These are phyloP conservation scores for Troglohyphantes excavatus DNA, from an alignment of 2,888 invertebrate species.

Conservation along the genomic window DNA sequence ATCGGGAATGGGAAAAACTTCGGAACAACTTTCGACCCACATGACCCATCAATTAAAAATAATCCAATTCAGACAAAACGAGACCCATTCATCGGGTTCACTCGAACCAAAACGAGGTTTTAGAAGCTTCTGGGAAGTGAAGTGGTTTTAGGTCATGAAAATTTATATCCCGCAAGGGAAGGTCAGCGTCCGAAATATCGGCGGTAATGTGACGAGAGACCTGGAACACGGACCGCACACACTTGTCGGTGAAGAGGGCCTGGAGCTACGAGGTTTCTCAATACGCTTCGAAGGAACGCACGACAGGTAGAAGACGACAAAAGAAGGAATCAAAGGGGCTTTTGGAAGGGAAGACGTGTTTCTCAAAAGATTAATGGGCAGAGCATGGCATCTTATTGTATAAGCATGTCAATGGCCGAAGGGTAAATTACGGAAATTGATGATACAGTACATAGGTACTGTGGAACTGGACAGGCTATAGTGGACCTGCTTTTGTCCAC, in stretches of 20 bases:
- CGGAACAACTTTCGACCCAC: background rate
- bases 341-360: too few relatives aligned
- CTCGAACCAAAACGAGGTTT: slow-evolving; percentile 25
- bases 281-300: background rate
- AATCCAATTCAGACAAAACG: background rate
- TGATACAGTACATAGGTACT: too few relatives aligned
- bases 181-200: slow-evolving; percentile 65
- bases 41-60: background rate
- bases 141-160: slow-evolving; percentile 67
- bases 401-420: too few relatives aligned
- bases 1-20: too few relatives aligned
- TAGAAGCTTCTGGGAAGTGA: slow-evolving; percentile 27
- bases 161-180: slow-evolving; percentile 42
- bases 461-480: too few relatives aligned
- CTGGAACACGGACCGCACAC: slow-evolving; percentile 49
- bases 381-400: too few relatives aligned
- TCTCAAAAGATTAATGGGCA: too few relatives aligned
- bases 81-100: slow-evolving; percentile 31
- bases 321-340: too few relatives aligned
- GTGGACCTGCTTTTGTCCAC: too few relatives aligned
- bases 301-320: too few relatives aligned
- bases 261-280: background rate
- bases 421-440: too few relatives aligned
- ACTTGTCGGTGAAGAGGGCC: slow-evolving; percentile 16
- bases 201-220: slow-evolving; percentile 43